These are phyloP conservation scores for Xestia sexstrigata DNA, from an alignment of 2,888 invertebrate genomes.

Conservation along the genomic window DNA sequence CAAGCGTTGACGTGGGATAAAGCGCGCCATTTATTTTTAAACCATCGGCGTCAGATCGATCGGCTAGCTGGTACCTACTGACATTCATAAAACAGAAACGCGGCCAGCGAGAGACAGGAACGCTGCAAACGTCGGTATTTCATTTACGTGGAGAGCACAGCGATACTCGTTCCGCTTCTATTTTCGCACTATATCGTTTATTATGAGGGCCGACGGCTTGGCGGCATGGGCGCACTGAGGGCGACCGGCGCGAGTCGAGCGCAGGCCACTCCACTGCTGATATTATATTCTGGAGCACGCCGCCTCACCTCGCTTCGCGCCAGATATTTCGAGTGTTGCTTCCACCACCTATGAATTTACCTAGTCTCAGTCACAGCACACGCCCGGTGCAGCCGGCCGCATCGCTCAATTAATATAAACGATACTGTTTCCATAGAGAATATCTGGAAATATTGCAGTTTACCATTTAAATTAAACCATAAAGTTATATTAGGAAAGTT, in stretches of 20 bases:
- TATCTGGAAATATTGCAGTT: conserved; percentile 41
- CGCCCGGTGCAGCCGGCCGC: conserved; percentile 86
- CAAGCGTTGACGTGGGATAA: conserved; percentile 71
- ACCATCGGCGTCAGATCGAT: conserved; percentile 81
- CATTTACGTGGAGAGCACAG: conserved; percentile 85
- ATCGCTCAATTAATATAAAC: conserved; percentile 76
- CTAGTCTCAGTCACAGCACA: conserved; percentile 87
- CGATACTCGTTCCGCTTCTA: conserved; percentile 86
- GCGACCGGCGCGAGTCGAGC: conserved; percentile 75
- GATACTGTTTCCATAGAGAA: conserved; percentile 40
- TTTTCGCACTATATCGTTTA: conserved; percentile 89
- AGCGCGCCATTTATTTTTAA: conserved; percentile 80
- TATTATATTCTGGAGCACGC: conserved; percentile 91
- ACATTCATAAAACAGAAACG: conserved; percentile 82
- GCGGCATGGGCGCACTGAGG: conserved; percentile 76
- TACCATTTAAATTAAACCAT: conserved; percentile 30
- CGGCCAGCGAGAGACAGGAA: conserved; percentile 80
- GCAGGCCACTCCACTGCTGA: conserved; percentile 87
- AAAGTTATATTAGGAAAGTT: conserved; percentile 29
- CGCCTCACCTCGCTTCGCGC: conserved; percentile 88
- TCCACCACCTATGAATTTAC: conserved; percentile 89
- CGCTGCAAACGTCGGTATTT: conserved; percentile 84
- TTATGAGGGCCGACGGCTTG: conserved; percentile 81
- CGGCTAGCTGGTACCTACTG: conserved; percentile 73
- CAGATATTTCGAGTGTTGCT: conserved; percentile 90